phyloP scores from a whole-genome alignment of 2,797 vertebrate species.

The Lutjanus campechanus region DNA sequence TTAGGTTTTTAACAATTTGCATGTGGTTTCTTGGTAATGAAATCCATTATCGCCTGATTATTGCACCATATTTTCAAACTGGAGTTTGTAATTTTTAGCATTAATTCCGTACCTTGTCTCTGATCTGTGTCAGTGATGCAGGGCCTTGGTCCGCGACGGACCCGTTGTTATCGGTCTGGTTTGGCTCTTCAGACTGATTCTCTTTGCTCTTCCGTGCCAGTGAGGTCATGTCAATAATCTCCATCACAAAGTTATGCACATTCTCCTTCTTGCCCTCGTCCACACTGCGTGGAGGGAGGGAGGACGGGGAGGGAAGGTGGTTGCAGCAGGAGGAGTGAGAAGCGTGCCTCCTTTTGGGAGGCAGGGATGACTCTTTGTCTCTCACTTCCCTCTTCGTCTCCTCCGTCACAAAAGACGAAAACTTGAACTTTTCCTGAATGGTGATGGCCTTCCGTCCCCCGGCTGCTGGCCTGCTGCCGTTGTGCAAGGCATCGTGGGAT shows the following conservation, averaged over 20 bases:
- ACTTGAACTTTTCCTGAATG: conserved; percentile 81
- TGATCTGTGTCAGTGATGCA: conserved; percentile 89
- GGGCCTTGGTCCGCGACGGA: conserved; percentile 67
- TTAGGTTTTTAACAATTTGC: neutral
- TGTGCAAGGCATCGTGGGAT: conserved; percentile 52
- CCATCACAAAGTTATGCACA: conserved; percentile 94
- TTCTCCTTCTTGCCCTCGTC: conserved; percentile 76
- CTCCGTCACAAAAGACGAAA: conserved; percentile 81
- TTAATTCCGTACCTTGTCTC: conserved; percentile 86
- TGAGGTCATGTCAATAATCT: conserved; percentile 96
- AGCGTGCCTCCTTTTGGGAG: conserved; percentile 50
- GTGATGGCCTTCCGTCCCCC: conserved; percentile 72
- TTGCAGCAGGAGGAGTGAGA: conserved; percentile 75
- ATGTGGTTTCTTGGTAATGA: neutral
- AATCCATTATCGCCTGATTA: neutral
- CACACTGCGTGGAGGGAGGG: neutral
- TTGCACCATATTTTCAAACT: neutral
- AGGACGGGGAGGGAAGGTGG: conserved; percentile 68
- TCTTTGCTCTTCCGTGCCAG: conserved; percentile 91
- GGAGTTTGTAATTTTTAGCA: neutral
- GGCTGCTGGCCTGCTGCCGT: neutral
- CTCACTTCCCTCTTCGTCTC: conserved; percentile 70
- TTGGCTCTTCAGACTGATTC: conserved; percentile 79
- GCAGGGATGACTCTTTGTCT: conserved; percentile 52
- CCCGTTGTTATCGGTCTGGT: conserved; percentile 47